Conservation (phyloP, 2,113 vertebrate species). For the Pholis gunnellus region DNA sequence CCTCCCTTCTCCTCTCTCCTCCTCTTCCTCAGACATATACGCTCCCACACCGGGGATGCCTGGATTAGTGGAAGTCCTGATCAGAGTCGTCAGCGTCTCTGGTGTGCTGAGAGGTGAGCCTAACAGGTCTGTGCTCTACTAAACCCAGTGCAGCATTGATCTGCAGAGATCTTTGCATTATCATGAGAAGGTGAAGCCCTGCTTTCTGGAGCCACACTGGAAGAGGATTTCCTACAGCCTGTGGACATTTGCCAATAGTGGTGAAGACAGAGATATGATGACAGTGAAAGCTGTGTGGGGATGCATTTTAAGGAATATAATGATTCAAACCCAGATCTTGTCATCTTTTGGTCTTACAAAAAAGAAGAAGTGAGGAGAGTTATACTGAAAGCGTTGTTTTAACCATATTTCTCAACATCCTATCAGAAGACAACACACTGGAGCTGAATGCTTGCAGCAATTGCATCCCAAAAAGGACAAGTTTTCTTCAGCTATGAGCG, state of each 20-base stretch:
- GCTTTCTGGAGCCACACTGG: slow-evolving; percentile 4
- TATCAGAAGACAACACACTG: not conserved
- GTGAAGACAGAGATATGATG: slow-evolving; percentile 39
- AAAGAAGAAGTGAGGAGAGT: not conserved
- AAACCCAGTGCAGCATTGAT: not conserved
- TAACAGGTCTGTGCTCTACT: slow-evolving; percentile 76
- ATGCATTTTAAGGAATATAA: not conserved
- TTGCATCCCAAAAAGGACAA: not conserved
- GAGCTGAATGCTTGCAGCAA: slow-evolving; percentile 13
- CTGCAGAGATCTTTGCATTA: not conserved
- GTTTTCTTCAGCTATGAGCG: not conserved
- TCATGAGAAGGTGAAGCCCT: slow-evolving; percentile 18
- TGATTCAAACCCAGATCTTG: slow-evolving; percentile 7
- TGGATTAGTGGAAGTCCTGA: slow-evolving; percentile 58
- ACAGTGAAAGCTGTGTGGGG: not conserved
- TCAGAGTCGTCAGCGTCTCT: slow-evolving; percentile 34
- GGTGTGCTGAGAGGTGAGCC: slow-evolving; percentile 35
- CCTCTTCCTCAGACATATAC: slow-evolving; percentile 21
- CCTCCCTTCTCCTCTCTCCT: slow-evolving; percentile 44
- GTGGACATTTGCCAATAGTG: slow-evolving; percentile 45
- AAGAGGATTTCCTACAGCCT: slow-evolving; percentile 45
- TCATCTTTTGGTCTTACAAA: not conserved
- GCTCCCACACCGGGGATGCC: slow-evolving; percentile 45
- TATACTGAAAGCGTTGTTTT: not conserved
- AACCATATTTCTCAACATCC: not conserved